Conservation (phyloP, 2,797 vertebrate genomes). For the Rhabdophis nuchalis region DNA sequence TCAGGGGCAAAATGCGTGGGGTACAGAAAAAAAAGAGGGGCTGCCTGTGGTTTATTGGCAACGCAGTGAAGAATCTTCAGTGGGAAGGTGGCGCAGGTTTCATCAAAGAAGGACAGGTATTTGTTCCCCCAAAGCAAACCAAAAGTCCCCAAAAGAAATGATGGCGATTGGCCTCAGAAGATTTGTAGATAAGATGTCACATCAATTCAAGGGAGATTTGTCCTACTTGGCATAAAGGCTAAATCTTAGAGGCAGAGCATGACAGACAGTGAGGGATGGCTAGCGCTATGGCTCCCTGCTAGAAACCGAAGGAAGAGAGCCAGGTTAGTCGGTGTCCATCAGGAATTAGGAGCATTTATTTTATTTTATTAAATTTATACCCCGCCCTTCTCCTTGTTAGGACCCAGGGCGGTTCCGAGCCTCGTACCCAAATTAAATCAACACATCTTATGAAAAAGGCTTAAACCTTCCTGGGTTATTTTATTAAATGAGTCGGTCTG, state of each 20-base stretch:
- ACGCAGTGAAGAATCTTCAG: too few species aligned
- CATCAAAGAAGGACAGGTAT: background rate
- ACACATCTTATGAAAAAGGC: background rate
- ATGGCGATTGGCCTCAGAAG: background rate
- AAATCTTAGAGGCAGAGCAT: background rate
- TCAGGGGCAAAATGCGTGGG: background rate
- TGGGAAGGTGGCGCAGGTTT: background rate
- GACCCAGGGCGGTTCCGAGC: too few species aligned
- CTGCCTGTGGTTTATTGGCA: background rate
- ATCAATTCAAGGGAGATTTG: background rate
- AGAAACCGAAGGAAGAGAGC: background rate
- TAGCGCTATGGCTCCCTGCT: background rate
- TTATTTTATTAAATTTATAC: too few species aligned
- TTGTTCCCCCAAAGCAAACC: background rate
- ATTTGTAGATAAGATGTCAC: background rate
- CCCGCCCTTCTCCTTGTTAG: too few species aligned
- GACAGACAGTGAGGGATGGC: background rate
- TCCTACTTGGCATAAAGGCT: background rate
- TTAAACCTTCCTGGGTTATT: background rate
- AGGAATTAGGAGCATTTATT: background rate
- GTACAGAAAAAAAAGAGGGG: background rate
- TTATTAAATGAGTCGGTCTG: background rate
- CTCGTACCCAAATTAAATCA: background rate
- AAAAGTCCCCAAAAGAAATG: background rate
- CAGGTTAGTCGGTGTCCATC: background rate